phyloP scores from a whole-genome alignment of 2,888 invertebrate species.

The Pelosia muscerda region DNA sequence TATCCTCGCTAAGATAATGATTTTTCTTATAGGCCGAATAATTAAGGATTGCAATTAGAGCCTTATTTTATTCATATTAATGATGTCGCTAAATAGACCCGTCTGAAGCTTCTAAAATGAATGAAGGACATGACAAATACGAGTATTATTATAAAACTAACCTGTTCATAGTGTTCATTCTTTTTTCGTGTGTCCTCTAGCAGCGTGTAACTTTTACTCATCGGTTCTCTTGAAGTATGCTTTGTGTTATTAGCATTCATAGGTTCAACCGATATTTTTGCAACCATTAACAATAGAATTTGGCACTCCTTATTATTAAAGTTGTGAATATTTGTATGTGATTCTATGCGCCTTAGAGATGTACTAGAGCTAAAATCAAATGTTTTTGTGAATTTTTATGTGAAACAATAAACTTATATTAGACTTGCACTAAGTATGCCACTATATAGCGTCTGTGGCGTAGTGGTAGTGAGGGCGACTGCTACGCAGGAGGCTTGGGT shows the following conservation, averaged over 20 bases:
- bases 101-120: background rate
- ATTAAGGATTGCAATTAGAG: background rate
- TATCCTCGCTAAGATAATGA: background rate
- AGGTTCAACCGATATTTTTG: slow-evolving; percentile 23
- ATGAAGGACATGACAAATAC: background rate
- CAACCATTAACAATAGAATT: slow-evolving; percentile 42
- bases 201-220: background rate
- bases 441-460: background rate
- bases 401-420: no score
- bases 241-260: slow-evolving; percentile 7
- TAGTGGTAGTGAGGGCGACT: no score
- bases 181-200: background rate
- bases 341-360: slow-evolving; percentile 15
- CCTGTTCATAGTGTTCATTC: slow-evolving; percentile 8
- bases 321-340: slow-evolving; percentile 6
- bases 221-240: background rate
- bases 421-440: no score
- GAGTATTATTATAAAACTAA: background rate
- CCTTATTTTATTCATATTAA: background rate
- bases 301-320: slow-evolving; percentile 28
- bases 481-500: no score
- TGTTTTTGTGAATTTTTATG: background rate
- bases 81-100: no score
- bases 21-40: background rate
- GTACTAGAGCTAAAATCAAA: slow-evolving; percentile 29